Base-by-base conservation (phyloP, 1,140 invertebrate genomes). In the Eumeta japonica region DNA sequence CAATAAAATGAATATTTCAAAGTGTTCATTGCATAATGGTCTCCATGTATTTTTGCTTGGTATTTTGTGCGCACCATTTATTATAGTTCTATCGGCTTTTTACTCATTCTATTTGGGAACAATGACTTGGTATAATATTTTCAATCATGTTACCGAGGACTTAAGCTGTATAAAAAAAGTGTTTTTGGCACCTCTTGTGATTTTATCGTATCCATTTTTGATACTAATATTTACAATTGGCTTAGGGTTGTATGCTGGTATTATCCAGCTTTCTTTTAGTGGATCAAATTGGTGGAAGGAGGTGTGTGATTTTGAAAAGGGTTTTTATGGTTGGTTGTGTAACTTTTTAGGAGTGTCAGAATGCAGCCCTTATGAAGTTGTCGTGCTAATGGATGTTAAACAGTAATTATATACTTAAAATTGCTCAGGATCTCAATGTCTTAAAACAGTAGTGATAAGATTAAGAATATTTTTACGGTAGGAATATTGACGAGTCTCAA, bases 311-410 rank as follows among this genome's bases (percentile, higher is more conserved):
- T 83, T 84, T 52, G 87, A 89, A 44, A 89, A 89, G 66, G 86
- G 87, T 1, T 88, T 88, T 64, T 89, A 86, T 55, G 86, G 86
- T 16, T 88, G 86, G 86, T 63, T 88, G 18, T 89, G 87, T 64
- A 80, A 80, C 28, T 70, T 79, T 28, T 48, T 88, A 14, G 78
- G 80, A 42, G 65, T 88, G 42, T 81, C 85, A 35, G 84, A 88
- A 51, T 89, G 86, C 55, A 81, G 83, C 37, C 85, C 85, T 1
- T 86, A 86, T 77, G 75, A 82, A 52, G 79, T 80, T 39, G 77
- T 80, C 10, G 55, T 77, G 19, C 55, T 77, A 7, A 72, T 75
- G 60, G 73, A 77, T 59, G 65, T 74, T 1, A 74, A 74, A 41
- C 58, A n/a, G n/a, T n/a, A n/a, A n/a, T n/a, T n/a, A n/a, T 7